phyloP scores from a whole-genome alignment of 2,797 vertebrate species.

The Brachymystax lenok region DNA sequence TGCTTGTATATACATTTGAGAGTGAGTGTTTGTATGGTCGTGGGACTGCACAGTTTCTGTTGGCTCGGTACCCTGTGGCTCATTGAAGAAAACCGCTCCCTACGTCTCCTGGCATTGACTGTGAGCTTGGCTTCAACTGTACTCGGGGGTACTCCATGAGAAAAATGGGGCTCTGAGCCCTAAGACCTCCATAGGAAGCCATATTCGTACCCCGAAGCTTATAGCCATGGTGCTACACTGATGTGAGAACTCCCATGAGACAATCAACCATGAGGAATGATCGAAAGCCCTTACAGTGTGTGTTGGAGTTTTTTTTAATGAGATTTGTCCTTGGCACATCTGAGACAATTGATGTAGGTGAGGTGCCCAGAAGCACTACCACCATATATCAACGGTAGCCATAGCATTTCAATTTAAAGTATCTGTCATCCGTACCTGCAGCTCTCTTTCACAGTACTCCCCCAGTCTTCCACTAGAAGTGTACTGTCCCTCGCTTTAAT shows the following conservation, averaged over 20 bases:
- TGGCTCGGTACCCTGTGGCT: constrained; percentile 3
- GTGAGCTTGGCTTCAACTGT: constrained; percentile 13
- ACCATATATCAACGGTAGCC: constrained; percentile 64
- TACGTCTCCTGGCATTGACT: constrained; percentile 22
- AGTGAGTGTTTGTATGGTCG: background rate
- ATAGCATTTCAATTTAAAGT: constrained; percentile 77
- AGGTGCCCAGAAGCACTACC: constrained; percentile 38
- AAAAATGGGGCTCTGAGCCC: constrained; percentile 4
- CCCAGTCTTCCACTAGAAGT: constrained; percentile 39
- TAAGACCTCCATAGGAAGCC: constrained; percentile 39
- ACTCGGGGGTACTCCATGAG: background rate
- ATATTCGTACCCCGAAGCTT: constrained; percentile 25
- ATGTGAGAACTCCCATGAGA: too few species aligned
- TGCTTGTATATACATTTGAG: too few species aligned
- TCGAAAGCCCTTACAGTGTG: constrained; percentile 27
- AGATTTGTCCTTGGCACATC: constrained; percentile 36
- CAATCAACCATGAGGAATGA: background rate
- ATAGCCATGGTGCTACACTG: background rate
- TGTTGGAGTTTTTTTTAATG: constrained; percentile 22
- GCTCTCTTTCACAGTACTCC: constrained; percentile 26
- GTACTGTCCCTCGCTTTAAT: constrained; percentile 34
- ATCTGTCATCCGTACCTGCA: constrained; percentile 53
- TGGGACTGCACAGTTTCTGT: background rate
- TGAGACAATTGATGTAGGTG: constrained; percentile 42
- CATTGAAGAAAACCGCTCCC: constrained; percentile 13